Evolutionary conservation across 2,797 vertebrate genomes (phyloP).

Genomic region (Macropus fuliginosus): DNA sequence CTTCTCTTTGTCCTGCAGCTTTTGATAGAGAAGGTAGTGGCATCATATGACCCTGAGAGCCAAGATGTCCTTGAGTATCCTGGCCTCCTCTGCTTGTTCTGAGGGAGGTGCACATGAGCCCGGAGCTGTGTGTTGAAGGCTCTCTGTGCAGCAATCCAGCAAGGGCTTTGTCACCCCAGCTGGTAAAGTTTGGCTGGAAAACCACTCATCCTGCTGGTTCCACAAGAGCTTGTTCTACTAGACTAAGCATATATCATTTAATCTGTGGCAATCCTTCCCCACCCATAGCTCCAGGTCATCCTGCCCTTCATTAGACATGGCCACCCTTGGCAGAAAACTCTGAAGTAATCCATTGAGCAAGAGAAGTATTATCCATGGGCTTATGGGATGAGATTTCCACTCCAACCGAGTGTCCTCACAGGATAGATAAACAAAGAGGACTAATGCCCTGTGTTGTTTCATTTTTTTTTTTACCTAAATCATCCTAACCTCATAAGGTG

Average conservation of each 20-base stretch:
- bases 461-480: neutral
- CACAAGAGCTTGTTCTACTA: constrained; percentile 12
- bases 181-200: constrained; percentile 59
- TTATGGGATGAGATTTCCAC: neutral
- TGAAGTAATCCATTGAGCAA: neutral
- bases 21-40: neutral
- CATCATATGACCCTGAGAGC: neutral
- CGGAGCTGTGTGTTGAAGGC: neutral
- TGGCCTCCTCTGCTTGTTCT: neutral
- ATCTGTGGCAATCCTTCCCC: neutral
- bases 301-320: neutral
- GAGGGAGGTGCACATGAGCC: neutral
- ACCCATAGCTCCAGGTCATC: neutral
- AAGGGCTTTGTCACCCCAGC: neutral
- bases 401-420: neutral
- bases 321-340: neutral
- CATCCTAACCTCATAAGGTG: neutral
- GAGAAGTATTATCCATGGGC: neutral
- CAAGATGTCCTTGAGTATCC: neutral
- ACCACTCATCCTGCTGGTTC: constrained; percentile 38
- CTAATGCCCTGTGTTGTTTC: neutral
- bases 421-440: neutral
- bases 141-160: neutral
- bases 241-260: constrained; percentile 26
- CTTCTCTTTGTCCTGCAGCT: neutral